Evolutionary conservation across 30 jellyfish, hydroid and myxozoan species (phyloP).

Genomic region (Turritopsis rubra): DNA sequence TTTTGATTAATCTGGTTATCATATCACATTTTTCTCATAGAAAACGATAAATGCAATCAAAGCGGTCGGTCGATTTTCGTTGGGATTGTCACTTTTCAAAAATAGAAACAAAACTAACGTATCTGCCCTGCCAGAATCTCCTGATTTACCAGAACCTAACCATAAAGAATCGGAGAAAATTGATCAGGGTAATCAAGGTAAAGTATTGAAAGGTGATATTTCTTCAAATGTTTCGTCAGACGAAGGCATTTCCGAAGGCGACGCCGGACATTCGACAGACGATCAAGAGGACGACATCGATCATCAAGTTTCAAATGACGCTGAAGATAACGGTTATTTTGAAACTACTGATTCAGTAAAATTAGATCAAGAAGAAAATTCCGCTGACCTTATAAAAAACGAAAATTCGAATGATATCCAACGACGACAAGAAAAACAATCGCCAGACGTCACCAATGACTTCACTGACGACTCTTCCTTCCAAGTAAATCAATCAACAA

Average conservation of each 20-base stretch:
- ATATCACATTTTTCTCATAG: not conserved
- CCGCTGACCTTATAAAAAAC: not conserved
- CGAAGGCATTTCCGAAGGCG: not conserved
- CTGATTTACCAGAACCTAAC: not conserved
- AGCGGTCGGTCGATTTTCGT: constrained; percentile 24
- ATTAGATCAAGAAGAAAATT: not conserved
- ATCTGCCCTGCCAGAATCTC: not conserved
- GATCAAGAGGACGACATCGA: not conserved
- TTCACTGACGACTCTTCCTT: not conserved
- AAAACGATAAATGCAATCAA: constrained; percentile 1
- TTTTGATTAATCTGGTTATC: not conserved
- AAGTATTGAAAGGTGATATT: not conserved
- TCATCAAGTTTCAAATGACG: not conserved
- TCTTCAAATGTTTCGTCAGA: not conserved
- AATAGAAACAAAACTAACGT: not conserved
- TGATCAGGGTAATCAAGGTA: not conserved
- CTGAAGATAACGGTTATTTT: not conserved
- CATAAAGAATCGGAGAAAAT: not conserved
- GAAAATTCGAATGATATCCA: not conserved
- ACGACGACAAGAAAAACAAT: not conserved
- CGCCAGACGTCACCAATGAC: not conserved
- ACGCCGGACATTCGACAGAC: not conserved
- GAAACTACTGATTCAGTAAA: not conserved
- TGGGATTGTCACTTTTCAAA: not conserved
- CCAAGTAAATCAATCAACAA: not conserved